Base-by-base conservation (phyloP, 2,888 invertebrate genomes). In the Cacoxenus indagator region DNA sequence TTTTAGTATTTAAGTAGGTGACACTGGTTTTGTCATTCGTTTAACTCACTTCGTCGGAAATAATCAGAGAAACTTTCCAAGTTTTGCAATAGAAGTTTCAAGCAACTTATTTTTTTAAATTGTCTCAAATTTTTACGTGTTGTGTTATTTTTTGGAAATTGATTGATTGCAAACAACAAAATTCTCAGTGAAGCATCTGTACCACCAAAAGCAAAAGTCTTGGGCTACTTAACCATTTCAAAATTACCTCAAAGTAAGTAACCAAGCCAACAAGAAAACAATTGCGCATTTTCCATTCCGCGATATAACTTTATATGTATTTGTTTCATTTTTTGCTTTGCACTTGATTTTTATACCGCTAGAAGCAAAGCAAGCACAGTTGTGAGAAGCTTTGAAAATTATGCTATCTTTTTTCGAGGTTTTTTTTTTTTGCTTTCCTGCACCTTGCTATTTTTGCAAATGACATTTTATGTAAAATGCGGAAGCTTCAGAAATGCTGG, bases 31-130 rank as follows among this genome's bases (percentile, higher is more conserved):
- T 37, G 14, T 37, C 74, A 75, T 78, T 81, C 79, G 78, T 77
- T 81, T 76, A 76, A 73, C 75, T 76, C 75, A 79, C 78, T 77
- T 77, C 81, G 72, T 75, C 73, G 76, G 75, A 77, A 78, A 75
- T 73, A 74, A 73, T 71, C 37, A 14, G 37, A 37, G 14, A 37
- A 11, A 37, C 37, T 37, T 37, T 75, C 69, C 78, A 76, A 74
- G 73, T 81, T 79, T 80, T 71, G 78, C 79, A 75, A 78, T 77
- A 78, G 72, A 73, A 2, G 37, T 37, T 37, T 37, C 14, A 37
- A 37, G 14, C 37, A 37, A 37, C n/a, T n/a, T n/a, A n/a, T 37
- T 37, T 51, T 71, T 59, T 14, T 37, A 59, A 29, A 59, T 27
- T 31, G 66, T 66, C 67, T 73, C 74, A 73, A 79, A 79, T 79